A percentile compares a stretch with the other conserved stretches of the same genome.
Conservation (phyloP, 2,797 vertebrate species). For the Picus viridis region DNA sequence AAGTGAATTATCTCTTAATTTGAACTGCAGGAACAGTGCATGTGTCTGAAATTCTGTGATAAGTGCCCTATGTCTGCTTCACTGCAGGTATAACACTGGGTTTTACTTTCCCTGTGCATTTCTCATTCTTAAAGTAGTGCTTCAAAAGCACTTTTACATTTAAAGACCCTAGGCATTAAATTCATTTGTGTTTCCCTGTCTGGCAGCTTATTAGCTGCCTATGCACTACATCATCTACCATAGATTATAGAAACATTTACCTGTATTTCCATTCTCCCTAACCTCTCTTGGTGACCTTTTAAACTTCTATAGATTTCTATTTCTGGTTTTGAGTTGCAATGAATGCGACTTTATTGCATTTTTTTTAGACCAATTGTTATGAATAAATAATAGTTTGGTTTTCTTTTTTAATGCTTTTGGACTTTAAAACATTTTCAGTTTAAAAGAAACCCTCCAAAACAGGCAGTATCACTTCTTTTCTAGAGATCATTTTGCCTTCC, state of each 20-base stretch:
- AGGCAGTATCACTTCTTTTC: rapidly evolving
- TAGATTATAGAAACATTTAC: neutral
- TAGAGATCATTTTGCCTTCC: neutral
- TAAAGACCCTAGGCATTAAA: no score
- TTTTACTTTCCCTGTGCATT: neutral
- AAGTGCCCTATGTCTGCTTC: neutral
- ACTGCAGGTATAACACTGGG: neutral
- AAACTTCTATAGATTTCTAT: neutral
- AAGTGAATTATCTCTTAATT: neutral
- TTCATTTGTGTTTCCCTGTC: neutral
- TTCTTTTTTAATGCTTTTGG: neutral
- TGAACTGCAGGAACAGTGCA: neutral
- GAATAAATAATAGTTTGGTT: neutral
- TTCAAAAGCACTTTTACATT: neutral
- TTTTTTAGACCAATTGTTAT: neutral
- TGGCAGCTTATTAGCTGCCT: neutral
- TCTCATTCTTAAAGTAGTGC: neutral
- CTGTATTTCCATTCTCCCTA: neutral
- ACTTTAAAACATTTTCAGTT: neutral
- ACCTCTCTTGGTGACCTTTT: neutral
- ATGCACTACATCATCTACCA: neutral
- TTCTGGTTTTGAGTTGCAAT: neutral
- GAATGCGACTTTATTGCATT: neutral
- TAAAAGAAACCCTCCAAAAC: neutral
- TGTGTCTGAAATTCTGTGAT: neutral